Evolutionary conservation across 2,797 vertebrate species (phyloP), one percentile per base, ranked within the genome.

Genomic region (Enteromius anoplus): DNA sequence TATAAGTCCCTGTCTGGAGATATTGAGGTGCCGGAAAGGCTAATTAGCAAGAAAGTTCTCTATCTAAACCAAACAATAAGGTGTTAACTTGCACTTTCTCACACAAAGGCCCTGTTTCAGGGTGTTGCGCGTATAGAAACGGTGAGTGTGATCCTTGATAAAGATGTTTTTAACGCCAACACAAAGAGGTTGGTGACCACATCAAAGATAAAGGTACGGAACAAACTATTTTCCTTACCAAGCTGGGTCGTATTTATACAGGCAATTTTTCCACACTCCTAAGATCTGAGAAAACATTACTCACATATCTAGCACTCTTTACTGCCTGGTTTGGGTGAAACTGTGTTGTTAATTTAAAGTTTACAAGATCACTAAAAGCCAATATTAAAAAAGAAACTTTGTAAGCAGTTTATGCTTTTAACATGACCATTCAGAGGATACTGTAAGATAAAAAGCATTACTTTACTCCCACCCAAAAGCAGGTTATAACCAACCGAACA

Each of bases 21-120:
- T 76, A 81, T 79, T 32, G 73, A 66, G 40, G 75, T 81, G 71
- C 83, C 81, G 87, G 78, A 55, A 47, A 80, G 73, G 66, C 86
- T 69, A 86, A 85, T 85, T 85, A 89, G 85, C 58, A 66, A 85
- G 42, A 73, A 85, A 85, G 49, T 55, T 84, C 79, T 76, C n/a
- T 42, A 32, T 80, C 80, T 71, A 75, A 64, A 47, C 73, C 42
- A 72, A 81, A 87, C 55, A 86, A 83, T 62, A 71, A 47, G 11
- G 49, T 32, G 49, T 83, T 76, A 45, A 76, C 62, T 21, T 47
- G n/a, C 51, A 55, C 29, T 58, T 40, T 80, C 66, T 68, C n/a
- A 72, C 53, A 80, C 62, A 51, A 79, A 79, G 40, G n/a, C 69
- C 37, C 45, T 32, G 40, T 72, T 72, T 14, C 77, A 40, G 47